Base-by-base conservation (phyloP, 1,140 invertebrate genomes). In the Ectropis grisescens region DNA sequence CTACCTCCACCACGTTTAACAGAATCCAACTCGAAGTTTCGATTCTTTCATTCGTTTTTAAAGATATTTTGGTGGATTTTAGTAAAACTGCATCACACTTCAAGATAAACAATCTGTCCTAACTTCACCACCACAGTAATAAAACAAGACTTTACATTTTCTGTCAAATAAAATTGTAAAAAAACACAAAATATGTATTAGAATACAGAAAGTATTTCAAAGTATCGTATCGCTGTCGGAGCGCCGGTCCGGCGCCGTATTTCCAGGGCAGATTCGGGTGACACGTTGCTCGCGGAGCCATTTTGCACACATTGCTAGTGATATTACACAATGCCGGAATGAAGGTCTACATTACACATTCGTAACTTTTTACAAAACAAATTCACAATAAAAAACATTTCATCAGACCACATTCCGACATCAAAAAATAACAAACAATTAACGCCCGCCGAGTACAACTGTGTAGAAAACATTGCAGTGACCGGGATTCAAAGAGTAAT, bases 281-380 rank as follows among this genome's bases (percentile, higher is more conserved):
- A 65, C 61, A 41, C 47, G 48, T 45, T 31, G 56, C 55, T 32
- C 53, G 51, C 36, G 37, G 54, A 58, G 61, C 64, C 58, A 49
- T 52, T 68, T 76, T 72, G 67, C 74, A 72, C 71, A 74, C 74
- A 79, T 72, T 74, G 71, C 69, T 67, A 65, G 58, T 58, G 57
- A 62, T 70, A 62, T 55, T 35, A 47, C 4, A 51, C 50, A 37
- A 58, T 56, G 61, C 56, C 53, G 52, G 45, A 70, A 70, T 61
- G 59, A 52, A 40, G 24, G 24, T 29, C 29, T 33, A n/a, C 14
- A 10, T n/a, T 1, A 10, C 11, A 13, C 5, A 2, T 16, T 11
- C 2, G 12, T 1, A 23, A 30, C 19, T 4, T 5, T 22, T 22
- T 22, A n/a, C 19, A 22, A 22, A 5, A 5, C 9, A 22, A 22